Base-by-base conservation (phyloP, 2,888 invertebrate genomes). In the Drosophila prostipennis region DNA sequence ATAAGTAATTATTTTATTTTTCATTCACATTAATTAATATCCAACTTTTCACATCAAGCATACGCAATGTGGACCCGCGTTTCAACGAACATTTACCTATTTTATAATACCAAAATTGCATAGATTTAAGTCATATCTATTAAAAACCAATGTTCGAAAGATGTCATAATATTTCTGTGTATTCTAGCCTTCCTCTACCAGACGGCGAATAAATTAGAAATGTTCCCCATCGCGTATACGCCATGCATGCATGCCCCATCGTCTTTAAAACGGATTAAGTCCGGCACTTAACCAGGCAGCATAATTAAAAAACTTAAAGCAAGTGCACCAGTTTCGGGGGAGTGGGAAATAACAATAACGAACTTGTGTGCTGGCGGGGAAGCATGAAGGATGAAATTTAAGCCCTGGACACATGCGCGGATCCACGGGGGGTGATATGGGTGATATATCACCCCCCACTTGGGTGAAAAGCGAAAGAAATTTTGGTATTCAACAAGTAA, bases 321-420 rank as follows among this genome's bases (percentile, higher is more conserved):
- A 2, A 34, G 32, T 43, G 23, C 52, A 43, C 11, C n/a, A 1
- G 54, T 11, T 11, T 3, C 1, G 11, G n/a, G 13, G 23, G 7
- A 16, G n/a, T 3, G 29, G 48, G 32, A 10, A 32, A 7, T 23
- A 37, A 26, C 51, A 64, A 52, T 52, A 64, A 64, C 16, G 32
- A 64, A 64, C 37, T 39, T 64, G 63, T 23, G 65, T 39, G 61
- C 16, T 32, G n/a, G 57, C 39, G 29, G 46, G 46, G 45, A 26
- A 69, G 43, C 54, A 32, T 49, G 19, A 70, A 63, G 56, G 54
- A 56, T 63, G 72, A 72, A 71, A 71, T 73, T 63, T 48, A 64
- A 71, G 64, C 46, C 73, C 14, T 23, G 54, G 63, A 36, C 54
- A 70, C n/a, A n/a, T n/a, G n/a, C n/a, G n/a, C n/a, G n/a, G n/a